These are phyloP conservation scores for Tetraodon nigroviridis DNA, from an alignment of 2,113 vertebrate species.

Conservation along the genomic window DNA sequence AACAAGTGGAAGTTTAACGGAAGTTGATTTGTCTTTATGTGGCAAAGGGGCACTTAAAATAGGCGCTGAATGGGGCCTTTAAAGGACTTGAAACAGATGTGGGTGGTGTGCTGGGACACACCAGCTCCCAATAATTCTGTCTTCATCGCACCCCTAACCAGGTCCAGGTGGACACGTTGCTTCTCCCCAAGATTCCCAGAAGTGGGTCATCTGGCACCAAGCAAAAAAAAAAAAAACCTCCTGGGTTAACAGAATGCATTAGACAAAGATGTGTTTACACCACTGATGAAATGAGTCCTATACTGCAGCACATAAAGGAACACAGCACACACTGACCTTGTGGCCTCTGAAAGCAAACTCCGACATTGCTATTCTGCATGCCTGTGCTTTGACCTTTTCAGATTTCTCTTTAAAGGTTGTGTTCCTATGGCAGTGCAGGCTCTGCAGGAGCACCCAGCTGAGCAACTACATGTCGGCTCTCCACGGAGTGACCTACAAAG, in stretches of 20 bases:
- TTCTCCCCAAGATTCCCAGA: conserved; percentile 44
- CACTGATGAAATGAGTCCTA: conserved; percentile 17
- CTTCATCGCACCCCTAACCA: conserved; percentile 57
- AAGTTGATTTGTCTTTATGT: conserved; percentile 58
- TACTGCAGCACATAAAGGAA: conserved; percentile 19
- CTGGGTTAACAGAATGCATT: conserved; percentile 19
- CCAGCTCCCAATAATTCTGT: conserved; percentile 18
- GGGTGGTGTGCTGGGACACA: conserved; percentile 34
- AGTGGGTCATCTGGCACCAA: conserved; percentile 54
- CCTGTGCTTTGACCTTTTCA: conserved; percentile 72
- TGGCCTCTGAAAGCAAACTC: conserved; percentile 56
- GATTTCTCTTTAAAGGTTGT: conserved; percentile 73
- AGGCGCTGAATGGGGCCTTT: conserved; percentile 20
- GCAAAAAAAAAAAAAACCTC: conserved; percentile 12
- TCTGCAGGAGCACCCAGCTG: conserved; percentile 49
- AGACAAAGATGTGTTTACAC: conserved; percentile 2
- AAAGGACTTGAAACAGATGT: conserved; percentile 33
- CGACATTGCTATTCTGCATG: conserved; percentile 70
- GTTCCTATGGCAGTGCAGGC: conserved; percentile 49
- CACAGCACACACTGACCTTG: conserved; percentile 59
- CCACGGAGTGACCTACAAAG: conserved; percentile 71
- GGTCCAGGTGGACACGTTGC: conserved; percentile 56
- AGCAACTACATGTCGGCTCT: conserved; percentile 54
- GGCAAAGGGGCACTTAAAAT: conserved; percentile 61
- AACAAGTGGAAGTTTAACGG: conserved; percentile 58